Evolutionary conservation across 37 sponge, comb jelly and placozoan genomes (phyloP).

Genomic region (Agelas oroides): DNA sequence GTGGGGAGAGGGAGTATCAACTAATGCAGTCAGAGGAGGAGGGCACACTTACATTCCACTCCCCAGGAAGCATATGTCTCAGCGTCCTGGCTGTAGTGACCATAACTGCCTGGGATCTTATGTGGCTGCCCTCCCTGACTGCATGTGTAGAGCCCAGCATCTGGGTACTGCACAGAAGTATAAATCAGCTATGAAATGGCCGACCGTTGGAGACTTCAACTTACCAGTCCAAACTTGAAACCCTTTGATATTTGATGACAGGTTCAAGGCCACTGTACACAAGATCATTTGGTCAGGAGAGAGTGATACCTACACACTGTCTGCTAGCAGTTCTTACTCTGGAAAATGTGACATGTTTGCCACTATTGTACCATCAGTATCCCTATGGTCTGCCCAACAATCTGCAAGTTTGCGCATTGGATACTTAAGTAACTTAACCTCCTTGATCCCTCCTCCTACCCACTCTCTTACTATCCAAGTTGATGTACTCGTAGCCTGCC

Average conservation of each 20-base stretch:
- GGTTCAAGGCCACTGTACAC: slow-evolving; percentile 75
- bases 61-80: slow-evolving; percentile 85
- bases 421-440: not conserved
- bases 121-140: slow-evolving; percentile 67
- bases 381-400: slow-evolving; percentile 88
- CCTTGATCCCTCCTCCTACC: not conserved
- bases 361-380: slow-evolving; percentile 65
- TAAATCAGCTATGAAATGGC: no score
- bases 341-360: slow-evolving; percentile 73
- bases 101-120: slow-evolving; percentile 88
- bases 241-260: slow-evolving; percentile 80
- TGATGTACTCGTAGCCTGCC: slow-evolving; percentile 87
- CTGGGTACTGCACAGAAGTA: slow-evolving; percentile 73
- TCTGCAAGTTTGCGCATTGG: slow-evolving; percentile 31
- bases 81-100: slow-evolving; percentile 86
- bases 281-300: not conserved
- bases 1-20: not conserved
- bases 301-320: not conserved
- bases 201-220: not conserved
- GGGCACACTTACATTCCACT: slow-evolving; percentile 75
- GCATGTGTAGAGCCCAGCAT: slow-evolving; percentile 83
- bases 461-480: slow-evolving; percentile 75
- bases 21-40: no score
- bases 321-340: no score
- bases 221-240: slow-evolving; percentile 89